A percentile compares a stretch with the other conserved stretches of the same genome.
These are phyloP conservation scores for Hormaphis cornu DNA, from an alignment of 1,140 invertebrate genomes.

Conservation along the genomic window DNA sequence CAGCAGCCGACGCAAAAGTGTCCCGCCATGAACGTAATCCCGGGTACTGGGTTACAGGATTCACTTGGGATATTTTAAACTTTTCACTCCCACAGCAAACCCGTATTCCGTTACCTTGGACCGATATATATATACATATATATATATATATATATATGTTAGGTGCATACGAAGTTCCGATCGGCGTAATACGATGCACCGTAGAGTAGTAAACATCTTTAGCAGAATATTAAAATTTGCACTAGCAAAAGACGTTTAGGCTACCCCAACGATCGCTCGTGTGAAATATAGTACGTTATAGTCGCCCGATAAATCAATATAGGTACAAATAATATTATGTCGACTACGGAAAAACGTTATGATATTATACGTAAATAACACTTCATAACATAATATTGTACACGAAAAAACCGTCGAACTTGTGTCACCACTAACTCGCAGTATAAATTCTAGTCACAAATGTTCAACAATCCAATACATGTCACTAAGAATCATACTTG, in stretches of 20 bases:
- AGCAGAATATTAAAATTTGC: constrained; percentile 4
- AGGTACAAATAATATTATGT: neutral
- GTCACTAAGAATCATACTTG: constrained; percentile 26
- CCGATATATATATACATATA: neutral
- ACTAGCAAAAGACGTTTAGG: constrained; percentile 24
- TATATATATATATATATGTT: neutral
- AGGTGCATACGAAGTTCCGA: neutral
- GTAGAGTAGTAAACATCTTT: constrained; percentile 32
- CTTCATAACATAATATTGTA: no score
- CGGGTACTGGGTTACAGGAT: neutral
- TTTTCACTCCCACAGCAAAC: neutral
- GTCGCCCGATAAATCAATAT: neutral
- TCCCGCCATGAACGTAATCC: no score
- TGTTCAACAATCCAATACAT: neutral
- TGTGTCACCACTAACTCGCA: neutral
- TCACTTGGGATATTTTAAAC: neutral
- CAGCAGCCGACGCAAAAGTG: no score
- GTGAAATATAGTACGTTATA: neutral
- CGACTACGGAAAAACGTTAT: no score
- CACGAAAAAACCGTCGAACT: no score
- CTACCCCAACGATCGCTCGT: constrained; percentile 18
- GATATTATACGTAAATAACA: no score
- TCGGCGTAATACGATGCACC: constrained; percentile 7
- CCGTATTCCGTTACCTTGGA: neutral
- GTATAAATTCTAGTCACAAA: constrained; percentile 32